Base-by-base conservation (phyloP, 2,888 invertebrate species). In the Oligia latruncula region DNA sequence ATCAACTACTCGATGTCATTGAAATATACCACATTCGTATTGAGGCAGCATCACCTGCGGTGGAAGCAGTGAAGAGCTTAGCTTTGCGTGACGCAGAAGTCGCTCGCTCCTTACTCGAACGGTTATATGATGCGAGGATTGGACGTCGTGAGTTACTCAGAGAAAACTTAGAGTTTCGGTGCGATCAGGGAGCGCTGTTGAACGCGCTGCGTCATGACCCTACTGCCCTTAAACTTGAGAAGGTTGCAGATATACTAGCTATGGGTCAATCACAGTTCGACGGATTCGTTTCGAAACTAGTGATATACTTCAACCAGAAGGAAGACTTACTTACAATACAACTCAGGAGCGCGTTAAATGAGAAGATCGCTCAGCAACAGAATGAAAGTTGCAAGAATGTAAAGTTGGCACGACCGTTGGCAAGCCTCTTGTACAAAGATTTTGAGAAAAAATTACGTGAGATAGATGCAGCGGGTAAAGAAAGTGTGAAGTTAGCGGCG, bases 171-270 rank as follows among this genome's bases (percentile, higher is more conserved):
- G 80, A 84, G 15, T 78, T 94, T 0, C 87, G 88, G 0, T 90
- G 91, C 74, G 90, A 91, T n/a, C 91, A 93, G 65, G 92, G 88
- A 5, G 93, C 95, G 0, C 94, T 93, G 62, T 4, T 94, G 0
- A 96, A 96, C 81, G 94, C 91, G 0, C 80, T 96, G 20, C 93
- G 92, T 43, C 95, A 95, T 70, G 92, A 95, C 29, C 81, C 88
- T 2, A 71, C 82, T 6, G 82, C 93, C 2, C 86, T 95, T 1
- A 78, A 88, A 13, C 71, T 84, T 3, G 89, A 92, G 0, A 83
- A 88, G 11, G 80, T 90, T 35, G 87, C 92, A 20, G 80, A 91
- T 6, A 65, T 85, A 55, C 46, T 93, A 15, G 72, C 89, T 13
- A 60, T 76, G 2, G 67, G 55, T n/a, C 80, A 87, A 43, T 80